Evolutionary conservation across 2,113 vertebrate genomes (phyloP), one percentile per base, ranked within the genome.

Genomic region (Cercocebus atys): DNA sequence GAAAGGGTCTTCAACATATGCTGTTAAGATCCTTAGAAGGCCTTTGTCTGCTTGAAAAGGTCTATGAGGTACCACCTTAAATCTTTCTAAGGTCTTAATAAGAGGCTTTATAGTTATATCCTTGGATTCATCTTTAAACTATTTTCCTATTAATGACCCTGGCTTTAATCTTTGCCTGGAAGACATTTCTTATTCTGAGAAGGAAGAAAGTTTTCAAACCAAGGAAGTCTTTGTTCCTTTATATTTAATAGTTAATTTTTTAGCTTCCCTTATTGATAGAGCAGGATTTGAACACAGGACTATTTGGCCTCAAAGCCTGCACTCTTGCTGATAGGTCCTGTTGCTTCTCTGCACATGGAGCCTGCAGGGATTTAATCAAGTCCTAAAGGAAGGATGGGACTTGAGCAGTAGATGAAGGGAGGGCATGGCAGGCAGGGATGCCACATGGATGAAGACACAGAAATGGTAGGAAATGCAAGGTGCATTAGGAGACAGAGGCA

Each of bases 331-430:
- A 70, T 17, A 80, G 35, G 16, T 47, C 14, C 14, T 20, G 14
- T n/a, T n/a, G 59, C 17, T 18, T 68, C 30, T 38, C 12, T 3
- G 25, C 30, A 22, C 3, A 2, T 27, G 30, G 73, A 50, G 27
- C 3, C 20, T 8, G 1, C 23, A 14, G 61, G 27, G 55, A 35
- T 20, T 43, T 57, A 5, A 3, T 68, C 4, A 23, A 32, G n/a
- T 52, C 8, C 81, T 38, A 13, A 47, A n/a, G 50, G 25, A 52
- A 45, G 35, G 11, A 3, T 38, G 1, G 1, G 57, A 64, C 22
- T n/a, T 45, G 89, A 72, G 45, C 73, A 95, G 52, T 88, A 70
- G 95, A 40, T 76, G 88, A 84, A 8, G 13, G 47, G 10, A 20
- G 4, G 57, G 14, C 8, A 4, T 55, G 5, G 55, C 45, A 83